A percentile compares a stretch with the other conserved stretches of the same genome.
These are phyloP conservation scores for Trachelus tabidus DNA, from an alignment of 2,888 invertebrate genomes.

Conservation along the genomic window DNA sequence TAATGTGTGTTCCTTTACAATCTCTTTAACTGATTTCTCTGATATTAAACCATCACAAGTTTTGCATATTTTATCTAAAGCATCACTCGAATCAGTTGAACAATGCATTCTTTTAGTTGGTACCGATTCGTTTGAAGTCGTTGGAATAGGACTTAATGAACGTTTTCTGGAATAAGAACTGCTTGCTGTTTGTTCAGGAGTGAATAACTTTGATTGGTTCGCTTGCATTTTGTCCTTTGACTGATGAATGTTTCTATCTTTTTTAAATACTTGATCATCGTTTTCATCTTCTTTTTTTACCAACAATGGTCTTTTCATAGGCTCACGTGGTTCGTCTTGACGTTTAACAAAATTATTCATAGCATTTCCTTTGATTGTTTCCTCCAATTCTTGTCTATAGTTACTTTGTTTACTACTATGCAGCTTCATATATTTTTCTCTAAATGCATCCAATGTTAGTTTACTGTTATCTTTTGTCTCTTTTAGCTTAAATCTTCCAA, in stretches of 20 bases:
- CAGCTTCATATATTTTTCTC: conserved; percentile 48
- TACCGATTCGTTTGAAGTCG: no score
- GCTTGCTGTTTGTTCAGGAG: no score
- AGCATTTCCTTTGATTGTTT: conserved; percentile 43
- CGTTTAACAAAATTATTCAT: conserved; percentile 44
- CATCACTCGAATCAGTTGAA: conserved; percentile 32
- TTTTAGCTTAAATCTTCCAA: conserved; percentile 59
- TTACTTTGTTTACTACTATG: conserved; percentile 33
- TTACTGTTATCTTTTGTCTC: conserved; percentile 21
- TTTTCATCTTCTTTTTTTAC: conserved; percentile 48
- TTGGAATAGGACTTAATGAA: conserved; percentile 17
- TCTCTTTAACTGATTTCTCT: conserved; percentile 18
- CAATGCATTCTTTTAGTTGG: conserved; percentile 29
- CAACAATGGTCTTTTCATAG: conserved; percentile 45
- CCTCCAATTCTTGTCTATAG: conserved; percentile 46
- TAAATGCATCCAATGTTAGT: conserved; percentile 40
- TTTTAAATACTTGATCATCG: conserved; percentile 41
- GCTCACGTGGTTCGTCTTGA: conserved; percentile 40
- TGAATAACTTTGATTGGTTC: no score
- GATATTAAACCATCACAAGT: conserved; percentile 41
- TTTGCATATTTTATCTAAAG: conserved; percentile 44
- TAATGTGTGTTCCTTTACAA: neutral
- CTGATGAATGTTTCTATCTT: neutral
- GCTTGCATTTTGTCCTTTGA: neutral
- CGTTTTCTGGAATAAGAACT: conserved; percentile 31